A percentile compares a stretch with the other conserved stretches of the same genome.
Evolutionary conservation across 2,888 invertebrate genomes (phyloP).

Genomic region (Ennomos fuscantarius): DNA sequence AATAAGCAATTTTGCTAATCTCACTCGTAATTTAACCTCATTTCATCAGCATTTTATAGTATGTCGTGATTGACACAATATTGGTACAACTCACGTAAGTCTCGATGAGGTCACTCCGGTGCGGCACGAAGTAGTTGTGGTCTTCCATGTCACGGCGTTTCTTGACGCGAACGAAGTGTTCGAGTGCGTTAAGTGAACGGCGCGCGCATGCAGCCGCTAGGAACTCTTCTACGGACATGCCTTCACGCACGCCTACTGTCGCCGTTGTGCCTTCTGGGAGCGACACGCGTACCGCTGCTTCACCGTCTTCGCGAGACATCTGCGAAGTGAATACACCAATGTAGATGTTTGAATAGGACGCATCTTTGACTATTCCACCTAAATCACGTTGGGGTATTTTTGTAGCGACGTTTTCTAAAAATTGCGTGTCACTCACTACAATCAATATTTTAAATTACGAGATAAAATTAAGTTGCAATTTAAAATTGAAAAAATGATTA

Average conservation of each 20-base stretch:
- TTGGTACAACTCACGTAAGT: constrained; percentile 91
- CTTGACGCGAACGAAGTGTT: constrained; percentile 98
- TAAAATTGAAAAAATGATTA: too few relatives aligned
- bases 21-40: too few relatives aligned
- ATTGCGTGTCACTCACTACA: too few relatives aligned
- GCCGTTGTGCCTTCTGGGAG: constrained; percentile 94
- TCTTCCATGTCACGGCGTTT: constrained; percentile 98
- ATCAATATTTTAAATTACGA: too few relatives aligned
- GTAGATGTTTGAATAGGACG: too few relatives aligned
- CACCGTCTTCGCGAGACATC: constrained; percentile 94
- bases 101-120: constrained; percentile 96
- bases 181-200: constrained; percentile 96
- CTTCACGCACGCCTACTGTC: constrained; percentile 94
- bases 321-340: constrained; percentile 57
- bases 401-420: too few relatives aligned
- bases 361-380: too few relatives aligned
- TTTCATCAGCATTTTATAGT: too few relatives aligned
- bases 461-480: too few relatives aligned
- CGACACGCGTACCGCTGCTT: constrained; percentile 95
- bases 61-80: too few relatives aligned
- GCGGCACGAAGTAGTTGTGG: constrained; percentile 98
- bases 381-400: too few relatives aligned
- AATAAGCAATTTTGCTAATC: too few relatives aligned
- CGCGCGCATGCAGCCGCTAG: constrained; percentile 96
- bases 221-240: constrained; percentile 98